Base-by-base conservation (phyloP, 2,113 vertebrate species). In the Clarias macrocephalus region DNA sequence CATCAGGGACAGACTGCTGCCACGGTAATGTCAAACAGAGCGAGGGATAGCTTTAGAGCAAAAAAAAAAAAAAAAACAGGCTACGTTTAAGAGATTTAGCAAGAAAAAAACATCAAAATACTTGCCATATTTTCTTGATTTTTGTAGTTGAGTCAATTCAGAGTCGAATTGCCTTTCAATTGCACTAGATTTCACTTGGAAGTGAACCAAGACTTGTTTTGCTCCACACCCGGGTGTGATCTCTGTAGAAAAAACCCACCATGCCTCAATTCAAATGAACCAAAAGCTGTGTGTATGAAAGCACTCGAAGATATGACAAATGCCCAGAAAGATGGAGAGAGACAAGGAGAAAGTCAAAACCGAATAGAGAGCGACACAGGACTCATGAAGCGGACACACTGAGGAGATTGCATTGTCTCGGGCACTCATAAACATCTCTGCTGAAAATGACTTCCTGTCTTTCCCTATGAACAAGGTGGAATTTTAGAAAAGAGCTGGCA, bases 1-100 rank as follows among this genome's bases (percentile, higher is more conserved):
- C 83, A 84, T 84, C 37, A 33, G 73, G 76, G 84, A 85, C 80
- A 83, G 80, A 76, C 56, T 42, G 86, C 42, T 87, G 80, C 68
- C 37, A 87, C 25, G 11, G 37, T 57, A 65, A 23, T 75, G 80
- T 72, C 68, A 75, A 48, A 75, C 25, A 83, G 70, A 66, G 37
- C 37, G 59, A 86, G 56, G 54, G 56, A 62, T 15, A 25, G 62
- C 11, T 83, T 66, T 83, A 54, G 60, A 83, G 54, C 3, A 13
- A 48, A 18, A 42, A 80, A 80, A 18, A 83, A 28, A 1, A 13
- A 48, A 18, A 42, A 80, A 80, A 18, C 54, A 79, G 76, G 76
- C n/a, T n/a, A 77, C 16, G 5, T 80, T 57, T n/a, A 77, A 77
- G 48, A 28, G 76, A 25, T 62, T 15, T 33, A 63, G 57, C 57